Base-by-base conservation (phyloP, 2,797 vertebrate species). In the Natrix natrix region DNA sequence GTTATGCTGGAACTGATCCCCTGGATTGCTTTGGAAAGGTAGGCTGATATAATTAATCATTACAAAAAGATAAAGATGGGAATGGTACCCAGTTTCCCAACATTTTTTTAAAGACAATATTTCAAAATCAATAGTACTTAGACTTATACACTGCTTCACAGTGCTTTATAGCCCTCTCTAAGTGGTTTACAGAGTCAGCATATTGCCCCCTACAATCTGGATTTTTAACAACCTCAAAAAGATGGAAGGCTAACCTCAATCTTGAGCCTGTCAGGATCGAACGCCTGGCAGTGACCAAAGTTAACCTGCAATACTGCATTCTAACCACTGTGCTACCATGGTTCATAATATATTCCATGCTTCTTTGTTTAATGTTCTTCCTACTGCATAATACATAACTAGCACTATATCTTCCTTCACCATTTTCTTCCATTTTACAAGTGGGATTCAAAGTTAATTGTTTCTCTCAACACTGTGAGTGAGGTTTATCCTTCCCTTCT, bases 11-110 rank as follows among this genome's bases (percentile, higher is more conserved):
- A 66, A 98, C 98, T 0, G 98, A 98, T 14, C 98, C 98, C 16
- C 96, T 98, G 3, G 96, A 98, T 94, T 98, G 98, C 96, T 98
- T 98, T 52, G 98, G 98, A 95, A 98, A 98, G 94, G 98, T 98
- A 95, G 83, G 96, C 96, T 28, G 83, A 22, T 90, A 63, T 48
- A 89, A n/a, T 55, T 87, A 87, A 56, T 57, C 55, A 88, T 57
- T 69, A 17, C 52, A 28, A 28, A 90, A 66, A 55, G 54, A 60
- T 28, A 55, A 48, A 32, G 48, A 20, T 12, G 8, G 32, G 32
- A 48, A 22, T 83, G 74, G 17, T 10, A 48, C 4, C 20, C 57
- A 61, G 24, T 26, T 26, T 37, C 2, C 24, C 57, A 57, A n/a
- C 1, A n/a, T 16, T 57, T 87, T 57, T 20, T 20, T 28, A 11